Evolutionary conservation across 2,113 vertebrate species (phyloP).

Genomic region (Psephotus haematonotus): DNA sequence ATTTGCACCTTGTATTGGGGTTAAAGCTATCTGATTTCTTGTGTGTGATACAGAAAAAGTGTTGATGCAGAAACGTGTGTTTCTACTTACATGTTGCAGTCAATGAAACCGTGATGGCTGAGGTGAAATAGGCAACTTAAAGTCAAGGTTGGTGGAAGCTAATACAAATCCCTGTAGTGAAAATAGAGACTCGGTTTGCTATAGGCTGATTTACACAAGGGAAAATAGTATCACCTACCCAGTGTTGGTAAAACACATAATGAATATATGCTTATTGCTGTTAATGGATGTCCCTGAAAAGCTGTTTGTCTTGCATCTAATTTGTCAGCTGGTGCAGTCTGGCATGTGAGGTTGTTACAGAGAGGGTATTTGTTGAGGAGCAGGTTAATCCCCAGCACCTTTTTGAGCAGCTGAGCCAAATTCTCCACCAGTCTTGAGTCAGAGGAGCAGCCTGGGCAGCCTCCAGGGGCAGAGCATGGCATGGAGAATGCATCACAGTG

Average conservation of each 20-base stretch:
- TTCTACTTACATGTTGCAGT: neutral
- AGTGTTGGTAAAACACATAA: neutral
- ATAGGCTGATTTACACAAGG: neutral
- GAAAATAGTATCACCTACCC: neutral
- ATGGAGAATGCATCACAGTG: neutral
- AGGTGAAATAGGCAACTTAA: neutral
- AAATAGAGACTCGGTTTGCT: neutral
- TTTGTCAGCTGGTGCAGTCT: neutral
- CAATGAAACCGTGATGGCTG: neutral
- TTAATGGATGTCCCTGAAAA: neutral
- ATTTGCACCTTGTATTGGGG: neutral
- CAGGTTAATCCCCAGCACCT: neutral
- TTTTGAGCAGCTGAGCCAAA: neutral
- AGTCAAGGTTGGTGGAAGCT: neutral
- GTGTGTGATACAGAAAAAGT: neutral
- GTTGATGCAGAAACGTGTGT: neutral
- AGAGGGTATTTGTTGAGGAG: neutral
- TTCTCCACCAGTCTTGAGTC: neutral
- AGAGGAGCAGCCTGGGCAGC: neutral
- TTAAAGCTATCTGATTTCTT: neutral
- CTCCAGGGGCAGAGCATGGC: fast-evolving
- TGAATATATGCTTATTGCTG: neutral
- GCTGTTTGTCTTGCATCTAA: neutral
- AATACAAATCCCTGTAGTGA: neutral
- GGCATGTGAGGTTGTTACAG: neutral